Percentiles rank a stretch among this genome's conserved stretches.
phyloP scores from a whole-genome alignment of 2,113 vertebrate genomes.

The Bothrops jararaca region DNA sequence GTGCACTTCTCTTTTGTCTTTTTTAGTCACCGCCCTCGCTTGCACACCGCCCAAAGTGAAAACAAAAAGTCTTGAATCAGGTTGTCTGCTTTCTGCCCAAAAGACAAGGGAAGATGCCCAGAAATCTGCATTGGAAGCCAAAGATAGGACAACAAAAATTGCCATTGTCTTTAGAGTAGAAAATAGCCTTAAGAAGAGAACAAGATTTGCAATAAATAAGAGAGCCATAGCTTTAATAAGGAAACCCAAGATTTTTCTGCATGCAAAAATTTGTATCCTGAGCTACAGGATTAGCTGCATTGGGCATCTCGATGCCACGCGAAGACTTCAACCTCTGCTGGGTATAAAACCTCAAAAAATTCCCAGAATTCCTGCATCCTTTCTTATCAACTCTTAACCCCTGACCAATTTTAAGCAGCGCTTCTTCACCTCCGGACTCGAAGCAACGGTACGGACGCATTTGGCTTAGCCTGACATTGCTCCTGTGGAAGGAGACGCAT shows the following conservation, averaged over 20 bases:
- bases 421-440: neutral
- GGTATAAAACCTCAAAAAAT: neutral
- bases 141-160: neutral
- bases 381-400: neutral
- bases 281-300: neutral
- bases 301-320: neutral
- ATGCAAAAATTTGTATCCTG: neutral
- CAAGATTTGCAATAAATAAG: neutral
- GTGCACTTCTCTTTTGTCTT: neutral
- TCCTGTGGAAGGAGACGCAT: neutral
- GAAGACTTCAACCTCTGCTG: neutral
- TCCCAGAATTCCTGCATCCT: neutral
- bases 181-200: neutral
- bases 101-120: neutral
- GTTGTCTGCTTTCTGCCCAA: neutral
- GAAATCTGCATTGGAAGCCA: neutral
- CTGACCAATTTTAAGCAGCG: neutral
- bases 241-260: neutral
- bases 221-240: neutral
- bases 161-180: neutral
- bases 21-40: neutral
- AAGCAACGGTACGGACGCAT: neutral
- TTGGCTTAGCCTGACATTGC: conserved; percentile 17
- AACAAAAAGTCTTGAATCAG: neutral
- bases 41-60: neutral